Conservation (phyloP, 2,113 vertebrate genomes). For the Zingel zingel region DNA sequence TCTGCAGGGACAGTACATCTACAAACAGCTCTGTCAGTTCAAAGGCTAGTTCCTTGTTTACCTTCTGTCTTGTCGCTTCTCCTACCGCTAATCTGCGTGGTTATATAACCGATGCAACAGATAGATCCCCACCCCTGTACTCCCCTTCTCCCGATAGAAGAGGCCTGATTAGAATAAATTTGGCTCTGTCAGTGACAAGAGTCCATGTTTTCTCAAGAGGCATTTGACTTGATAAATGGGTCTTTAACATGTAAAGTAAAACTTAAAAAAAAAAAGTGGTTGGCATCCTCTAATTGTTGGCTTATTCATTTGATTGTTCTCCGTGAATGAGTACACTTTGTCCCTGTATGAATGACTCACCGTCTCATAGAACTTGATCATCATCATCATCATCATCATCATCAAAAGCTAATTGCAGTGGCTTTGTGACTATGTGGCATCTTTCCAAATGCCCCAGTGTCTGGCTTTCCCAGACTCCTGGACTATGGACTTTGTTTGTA, state of each 20-base stretch:
- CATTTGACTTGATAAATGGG: conserved; percentile 15
- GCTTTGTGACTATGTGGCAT: conserved; percentile 4
- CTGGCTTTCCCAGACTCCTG: conserved; percentile 15
- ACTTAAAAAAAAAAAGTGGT: background rate
- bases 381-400: background rate
- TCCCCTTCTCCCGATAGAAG: conserved; percentile 8
- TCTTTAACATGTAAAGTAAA: background rate
- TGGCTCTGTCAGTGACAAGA: conserved; percentile 20
- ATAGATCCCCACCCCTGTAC: conserved; percentile 6
- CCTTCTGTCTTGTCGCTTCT: conserved; percentile 35
- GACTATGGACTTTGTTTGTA: conserved; percentile 50
- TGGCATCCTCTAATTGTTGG: background rate
- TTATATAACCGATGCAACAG: conserved; percentile 60
- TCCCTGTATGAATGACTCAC: conserved; percentile 21
- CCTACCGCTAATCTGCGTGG: conserved; percentile 48
- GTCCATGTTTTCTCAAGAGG: conserved; percentile 21
- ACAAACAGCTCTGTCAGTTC: conserved; percentile 28
- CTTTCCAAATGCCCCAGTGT: conserved; percentile 7
- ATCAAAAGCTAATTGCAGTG: background rate
- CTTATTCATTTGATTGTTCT: background rate
- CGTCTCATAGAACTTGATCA: background rate
- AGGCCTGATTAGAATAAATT: conserved; percentile 40
- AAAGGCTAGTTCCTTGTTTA: conserved; percentile 58
- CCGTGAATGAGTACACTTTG: background rate
- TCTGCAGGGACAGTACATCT: conserved; percentile 21